These are phyloP conservation scores for Daboia siamensis DNA, from an alignment of 2,113 vertebrate genomes.

Conservation along the genomic window DNA sequence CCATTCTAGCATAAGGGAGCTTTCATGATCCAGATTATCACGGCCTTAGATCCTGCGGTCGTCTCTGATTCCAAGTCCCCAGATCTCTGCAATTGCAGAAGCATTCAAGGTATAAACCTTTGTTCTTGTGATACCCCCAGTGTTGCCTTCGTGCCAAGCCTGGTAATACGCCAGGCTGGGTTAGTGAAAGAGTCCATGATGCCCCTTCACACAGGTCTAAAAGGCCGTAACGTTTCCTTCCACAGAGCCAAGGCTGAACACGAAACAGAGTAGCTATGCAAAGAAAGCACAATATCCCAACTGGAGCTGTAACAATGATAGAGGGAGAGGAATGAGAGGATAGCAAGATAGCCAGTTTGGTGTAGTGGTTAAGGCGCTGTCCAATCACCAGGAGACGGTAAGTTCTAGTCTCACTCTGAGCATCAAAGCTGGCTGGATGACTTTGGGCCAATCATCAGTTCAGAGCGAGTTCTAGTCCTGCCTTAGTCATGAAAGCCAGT, in stretches of 20 bases:
- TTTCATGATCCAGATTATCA: not conserved
- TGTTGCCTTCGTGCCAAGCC: not conserved
- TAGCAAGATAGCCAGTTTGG: not conserved
- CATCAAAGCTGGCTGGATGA: not conserved
- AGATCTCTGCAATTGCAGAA: not conserved
- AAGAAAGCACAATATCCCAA: not conserved
- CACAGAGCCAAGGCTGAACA: not conserved
- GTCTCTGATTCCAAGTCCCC: not conserved
- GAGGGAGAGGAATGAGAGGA: not conserved
- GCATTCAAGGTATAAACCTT: not conserved
- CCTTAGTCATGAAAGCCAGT: too few relatives aligned
- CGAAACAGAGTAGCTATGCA: not conserved
- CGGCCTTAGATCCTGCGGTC: not conserved
- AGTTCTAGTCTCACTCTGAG: not conserved
- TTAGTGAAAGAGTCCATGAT: not conserved
- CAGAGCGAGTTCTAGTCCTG: too few relatives aligned
- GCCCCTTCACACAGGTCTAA: not conserved
- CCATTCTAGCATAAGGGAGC: not conserved
- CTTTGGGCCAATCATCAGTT: too few relatives aligned
- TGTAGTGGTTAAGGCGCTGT: too few relatives aligned
- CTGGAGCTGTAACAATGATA: too few relatives aligned
- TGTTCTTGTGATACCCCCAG: accelerated
- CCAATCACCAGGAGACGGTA: not conserved
- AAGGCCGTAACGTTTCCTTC: not conserved
- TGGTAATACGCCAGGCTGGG: not conserved